Conservation (phyloP, 2,797 vertebrate species). For the Pitangus sulphuratus region DNA sequence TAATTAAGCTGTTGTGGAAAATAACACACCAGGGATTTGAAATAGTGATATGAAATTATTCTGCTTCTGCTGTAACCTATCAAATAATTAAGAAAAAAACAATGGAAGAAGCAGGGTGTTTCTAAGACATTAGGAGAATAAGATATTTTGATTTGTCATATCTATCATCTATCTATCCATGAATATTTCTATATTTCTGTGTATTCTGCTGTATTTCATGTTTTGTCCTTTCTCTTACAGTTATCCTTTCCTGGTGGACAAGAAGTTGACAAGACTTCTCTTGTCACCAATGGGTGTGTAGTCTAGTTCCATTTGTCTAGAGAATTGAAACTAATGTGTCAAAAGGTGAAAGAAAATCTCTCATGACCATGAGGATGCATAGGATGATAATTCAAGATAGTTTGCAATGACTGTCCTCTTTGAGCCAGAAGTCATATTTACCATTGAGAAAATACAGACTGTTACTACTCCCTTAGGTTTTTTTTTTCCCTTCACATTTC, state of each 20-base stretch:
- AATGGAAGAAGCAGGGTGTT: background rate
- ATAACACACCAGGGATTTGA: background rate
- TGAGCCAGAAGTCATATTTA: background rate
- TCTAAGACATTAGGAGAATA: background rate
- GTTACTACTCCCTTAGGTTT: background rate
- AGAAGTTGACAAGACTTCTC: background rate
- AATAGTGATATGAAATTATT: background rate
- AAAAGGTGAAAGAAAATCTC: background rate
- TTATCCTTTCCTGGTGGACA: background rate
- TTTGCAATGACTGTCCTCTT: background rate
- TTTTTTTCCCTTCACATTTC: background rate
- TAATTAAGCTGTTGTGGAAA: background rate
- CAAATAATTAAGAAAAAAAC: background rate
- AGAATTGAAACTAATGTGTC: background rate
- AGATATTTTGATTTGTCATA: background rate
- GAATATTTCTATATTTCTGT: background rate
- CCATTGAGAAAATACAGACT: background rate
- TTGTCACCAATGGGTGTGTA: background rate
- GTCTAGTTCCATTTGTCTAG: background rate
- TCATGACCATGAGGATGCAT: background rate
- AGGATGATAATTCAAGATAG: background rate
- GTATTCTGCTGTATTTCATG: background rate
- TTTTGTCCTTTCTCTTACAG: background rate
- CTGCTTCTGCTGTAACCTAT: background rate
- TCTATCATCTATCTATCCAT: background rate